Base-by-base conservation (phyloP, 2,113 vertebrate species). In the Nansenia antarctica region DNA sequence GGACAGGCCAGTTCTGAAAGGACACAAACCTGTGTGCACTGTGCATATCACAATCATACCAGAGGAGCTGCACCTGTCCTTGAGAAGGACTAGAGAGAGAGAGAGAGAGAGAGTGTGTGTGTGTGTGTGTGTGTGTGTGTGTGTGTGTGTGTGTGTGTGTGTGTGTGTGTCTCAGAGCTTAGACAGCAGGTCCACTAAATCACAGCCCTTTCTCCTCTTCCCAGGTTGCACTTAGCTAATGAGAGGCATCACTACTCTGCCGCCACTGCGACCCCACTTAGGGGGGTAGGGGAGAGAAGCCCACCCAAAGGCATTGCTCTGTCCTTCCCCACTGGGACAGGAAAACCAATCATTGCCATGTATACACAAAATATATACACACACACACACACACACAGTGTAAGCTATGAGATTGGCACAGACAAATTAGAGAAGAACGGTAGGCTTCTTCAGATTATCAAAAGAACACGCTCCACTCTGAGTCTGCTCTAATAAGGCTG, bases 221-320 rank as follows among this genome's bases (percentile, higher is more conserved):
- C 76, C 67, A 70, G 74, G 83, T 85, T 87, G 86, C 86, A 90
- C 87, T 90, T 89, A 90, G 87, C 87, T 89, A 90, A 90, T 90
- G 87, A 90, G 89, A 89, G 85, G 82, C 82, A 85, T 86, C 81
- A 69, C 82, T 73, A 78, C 32, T 7, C 73, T 83, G 75, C 74
- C 70, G 74, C 63, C 45, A 81, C 82, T 54, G 35, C 65, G 62
- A 87, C 86, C 85, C 81, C 84, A 85, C 86, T 89, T 86, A 85
- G 65, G 74, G 55, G 24, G 61, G 45, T 34, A 24, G 70, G 42
- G 9, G 31, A 22, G 14, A n/a, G 0, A 0, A 4, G 39, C 37
- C 59, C 42, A 60, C 32, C 82, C 73, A 83, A 84, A 88, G 83
- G 67, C 78, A 85, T 60, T 7, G 54, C 54, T 77, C 30, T 77